Evolutionary conservation across 2,888 invertebrate species (phyloP), one percentile per base, ranked within the genome.

Genomic region (Arctia plantaginis): DNA sequence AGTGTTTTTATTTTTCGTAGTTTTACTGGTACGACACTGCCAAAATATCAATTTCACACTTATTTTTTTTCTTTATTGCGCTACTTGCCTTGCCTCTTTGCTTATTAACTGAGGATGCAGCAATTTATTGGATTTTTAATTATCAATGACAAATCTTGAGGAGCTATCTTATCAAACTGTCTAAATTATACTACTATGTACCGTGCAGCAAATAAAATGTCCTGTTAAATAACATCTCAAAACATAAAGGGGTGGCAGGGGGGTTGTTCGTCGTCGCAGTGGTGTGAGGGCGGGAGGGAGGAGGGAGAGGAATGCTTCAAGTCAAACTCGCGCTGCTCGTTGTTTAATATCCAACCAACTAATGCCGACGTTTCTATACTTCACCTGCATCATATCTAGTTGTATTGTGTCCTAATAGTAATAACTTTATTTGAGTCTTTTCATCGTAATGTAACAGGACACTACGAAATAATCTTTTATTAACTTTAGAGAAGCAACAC

Each of bases 151-250:
- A 51, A 51, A 51, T 23, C 51, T 23, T 51, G 3, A 47, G 47
- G 23, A 51, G 8, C 12, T 39, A 71, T 67, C n/a, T 67, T 71
- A 67, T 71, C 15, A 35, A 74, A 67, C 66, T 67, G 47, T 71
- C 62, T 62, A 71, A 71, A 68, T 68, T 39, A 64, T 69, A 69
- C 13, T 71, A 44, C 35, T 47, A 59, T 44, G 47, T 55, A 62
- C 1, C 30, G 47, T 67, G 67, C 77, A 74, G 75, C 83, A 81
- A 84, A 81, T 83, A 83, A 81, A 85, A 85, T 83, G 81, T 85
- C 83, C 80, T 78, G 81, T 85, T 83, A 84, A 84, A 84, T 84
- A 84, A 85, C 84, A 80, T 85, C 85, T 85, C 81, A 84, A 83
- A 83, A 85, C 83, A 81, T 77, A 80, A 78, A 76, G 75, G 74